phyloP scores from a whole-genome alignment of 2,888 invertebrate genomes.

The Girardia tigrina region DNA sequence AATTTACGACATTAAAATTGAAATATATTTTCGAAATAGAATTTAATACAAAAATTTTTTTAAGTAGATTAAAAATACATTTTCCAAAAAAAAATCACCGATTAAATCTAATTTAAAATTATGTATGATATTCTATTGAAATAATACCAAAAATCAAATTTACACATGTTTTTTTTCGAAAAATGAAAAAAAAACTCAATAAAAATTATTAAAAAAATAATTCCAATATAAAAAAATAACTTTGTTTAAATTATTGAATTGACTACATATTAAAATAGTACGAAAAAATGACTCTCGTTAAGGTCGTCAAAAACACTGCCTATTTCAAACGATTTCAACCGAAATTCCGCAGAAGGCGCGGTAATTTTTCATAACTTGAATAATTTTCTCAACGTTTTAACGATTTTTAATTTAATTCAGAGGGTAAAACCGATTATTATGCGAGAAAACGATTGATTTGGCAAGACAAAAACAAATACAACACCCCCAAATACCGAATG shows the following conservation, averaged over 20 bases:
- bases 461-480: constrained; percentile 99
- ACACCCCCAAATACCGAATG: constrained; percentile 95
- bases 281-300: neutral
- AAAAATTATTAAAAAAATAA: too few species aligned
- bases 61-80: too few species aligned
- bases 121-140: too few species aligned
- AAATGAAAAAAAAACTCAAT: too few species aligned
- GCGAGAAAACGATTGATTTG: constrained; percentile 87
- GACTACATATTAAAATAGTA: neutral
- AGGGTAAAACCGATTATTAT: constrained; percentile 85
- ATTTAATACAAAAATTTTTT: too few species aligned
- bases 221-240: too few species aligned
- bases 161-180: too few species aligned
- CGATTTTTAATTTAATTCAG: neutral
- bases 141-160: too few species aligned
- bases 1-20: too few species aligned
- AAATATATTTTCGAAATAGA: too few species aligned
- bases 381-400: neutral
- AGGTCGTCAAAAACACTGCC: neutral
- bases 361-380: neutral
- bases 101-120: too few species aligned
- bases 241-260: constrained; percentile 4
- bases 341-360: neutral
- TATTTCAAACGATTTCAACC: neutral
- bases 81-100: too few species aligned